These are phyloP conservation scores for Oryzias melastigma DNA, from an alignment of 2,113 vertebrate species.

Conservation along the genomic window DNA sequence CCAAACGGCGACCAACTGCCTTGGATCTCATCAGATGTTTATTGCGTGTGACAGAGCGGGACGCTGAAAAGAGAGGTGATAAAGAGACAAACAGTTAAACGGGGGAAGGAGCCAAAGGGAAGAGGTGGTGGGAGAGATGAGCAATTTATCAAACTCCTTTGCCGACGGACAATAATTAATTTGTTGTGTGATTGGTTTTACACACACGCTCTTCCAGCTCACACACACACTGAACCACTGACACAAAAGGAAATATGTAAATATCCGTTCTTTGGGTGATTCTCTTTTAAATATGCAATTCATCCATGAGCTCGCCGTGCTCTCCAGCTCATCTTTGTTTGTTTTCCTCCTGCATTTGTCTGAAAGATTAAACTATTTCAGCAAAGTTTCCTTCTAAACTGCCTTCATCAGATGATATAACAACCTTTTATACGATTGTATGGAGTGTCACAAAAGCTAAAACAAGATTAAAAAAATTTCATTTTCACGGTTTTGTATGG, in stretches of 20 bases:
- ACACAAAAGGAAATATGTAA: not conserved
- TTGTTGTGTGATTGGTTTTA: constrained; percentile 82
- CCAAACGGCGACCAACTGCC: constrained; percentile 50
- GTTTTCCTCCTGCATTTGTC: too few relatives aligned
- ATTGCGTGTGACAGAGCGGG: constrained; percentile 49
- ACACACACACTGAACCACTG: not conserved
- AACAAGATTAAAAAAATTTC: too few relatives aligned
- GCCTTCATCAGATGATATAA: too few relatives aligned
- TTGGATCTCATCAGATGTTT: constrained; percentile 75
- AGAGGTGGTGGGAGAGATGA: constrained; percentile 45
- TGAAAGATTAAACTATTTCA: too few relatives aligned
- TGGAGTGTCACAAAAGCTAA: too few relatives aligned
- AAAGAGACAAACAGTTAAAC: constrained; percentile 20
- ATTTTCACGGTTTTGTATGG: too few relatives aligned
- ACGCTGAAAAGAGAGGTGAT: constrained; percentile 16
- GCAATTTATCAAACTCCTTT: constrained; percentile 77
- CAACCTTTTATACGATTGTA: too few relatives aligned
- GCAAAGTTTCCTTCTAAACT: too few relatives aligned
- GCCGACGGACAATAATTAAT: constrained; percentile 78
- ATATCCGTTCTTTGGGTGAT: too few relatives aligned
- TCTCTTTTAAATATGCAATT: too few relatives aligned
- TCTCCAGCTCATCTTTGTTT: too few relatives aligned
- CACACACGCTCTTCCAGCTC: constrained; percentile 8
- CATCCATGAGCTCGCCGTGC: too few relatives aligned
- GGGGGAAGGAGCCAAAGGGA: constrained; percentile 10